These are phyloP conservation scores for Sinodicranocentrus sp. DNA, from an alignment of 2,888 invertebrate species.

Conservation along the genomic window DNA sequence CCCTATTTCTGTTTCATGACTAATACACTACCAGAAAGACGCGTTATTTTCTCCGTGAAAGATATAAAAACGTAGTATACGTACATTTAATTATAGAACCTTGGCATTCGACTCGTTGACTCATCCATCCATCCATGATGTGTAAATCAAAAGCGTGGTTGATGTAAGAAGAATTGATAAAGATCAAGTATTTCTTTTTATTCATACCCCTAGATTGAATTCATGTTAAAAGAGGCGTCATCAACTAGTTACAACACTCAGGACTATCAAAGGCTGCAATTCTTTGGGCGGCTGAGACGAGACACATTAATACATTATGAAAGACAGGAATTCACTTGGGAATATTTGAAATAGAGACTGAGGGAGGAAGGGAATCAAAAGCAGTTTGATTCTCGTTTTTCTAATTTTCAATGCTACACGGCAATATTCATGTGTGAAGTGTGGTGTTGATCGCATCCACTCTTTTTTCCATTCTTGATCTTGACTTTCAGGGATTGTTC, in stretches of 20 bases:
- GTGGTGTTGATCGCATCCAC: neutral
- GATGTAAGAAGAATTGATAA: slow-evolving; percentile 3
- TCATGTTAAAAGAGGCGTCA: slow-evolving; percentile 31
- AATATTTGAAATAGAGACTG: neutral
- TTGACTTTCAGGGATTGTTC: slow-evolving; percentile 70
- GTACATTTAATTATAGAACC: slow-evolving; percentile 68
- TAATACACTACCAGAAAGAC: slow-evolving; percentile 38
- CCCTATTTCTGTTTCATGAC: slow-evolving; percentile 63
- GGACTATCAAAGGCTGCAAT: slow-evolving; percentile 9
- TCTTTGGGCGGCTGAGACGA: slow-evolving; percentile 22
- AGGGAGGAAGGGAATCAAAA: neutral
- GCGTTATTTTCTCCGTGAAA: slow-evolving; percentile 23
- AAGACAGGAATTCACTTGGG: neutral
- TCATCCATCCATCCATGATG: slow-evolving; percentile 53
- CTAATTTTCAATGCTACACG: neutral
- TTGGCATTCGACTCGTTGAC: slow-evolving; percentile 66
- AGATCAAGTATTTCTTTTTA: neutral
- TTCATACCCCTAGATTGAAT: slow-evolving; percentile 12
- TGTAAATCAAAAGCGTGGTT: slow-evolving; percentile 39
- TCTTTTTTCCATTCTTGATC: slow-evolving; percentile 63
- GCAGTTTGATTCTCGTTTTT: slow-evolving; percentile 8
- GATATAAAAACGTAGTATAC: slow-evolving; percentile 27
- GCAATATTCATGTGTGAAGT: too few relatives aligned
- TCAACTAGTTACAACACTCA: too few relatives aligned
- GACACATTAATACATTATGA: neutral